These are phyloP conservation scores for Cryptoblepharus egeriae DNA, from an alignment of 2,797 vertebrate genomes.

Conservation along the genomic window DNA sequence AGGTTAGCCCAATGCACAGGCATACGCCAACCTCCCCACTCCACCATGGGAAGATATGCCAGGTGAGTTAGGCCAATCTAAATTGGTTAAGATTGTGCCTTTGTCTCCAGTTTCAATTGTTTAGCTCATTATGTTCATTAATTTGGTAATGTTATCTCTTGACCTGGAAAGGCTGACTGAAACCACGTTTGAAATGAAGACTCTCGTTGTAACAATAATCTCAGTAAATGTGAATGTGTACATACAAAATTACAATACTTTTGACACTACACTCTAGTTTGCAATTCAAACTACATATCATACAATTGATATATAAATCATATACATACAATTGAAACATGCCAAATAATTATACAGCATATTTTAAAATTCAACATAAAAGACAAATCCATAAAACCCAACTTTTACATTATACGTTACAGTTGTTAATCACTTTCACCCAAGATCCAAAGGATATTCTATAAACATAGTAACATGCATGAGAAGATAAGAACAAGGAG, in stretches of 20 bases:
- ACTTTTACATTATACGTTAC: not conserved
- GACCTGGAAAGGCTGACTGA: not conserved
- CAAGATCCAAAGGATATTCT: not conserved
- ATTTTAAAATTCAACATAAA: not conserved
- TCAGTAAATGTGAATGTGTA: not conserved
- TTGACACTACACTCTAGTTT: not conserved
- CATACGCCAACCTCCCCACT: too few species aligned
- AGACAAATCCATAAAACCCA: not conserved
- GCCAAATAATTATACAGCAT: not conserved
- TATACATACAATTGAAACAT: too few species aligned
- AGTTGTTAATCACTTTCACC: not conserved
- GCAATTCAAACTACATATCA: not conserved
- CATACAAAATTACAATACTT: not conserved
- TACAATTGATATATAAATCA: too few species aligned
- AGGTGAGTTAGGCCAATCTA: too few species aligned
- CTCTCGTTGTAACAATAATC: not conserved
- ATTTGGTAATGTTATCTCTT: not conserved
- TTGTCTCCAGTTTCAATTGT: not conserved
- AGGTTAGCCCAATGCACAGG: too few species aligned
- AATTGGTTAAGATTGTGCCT: too few species aligned
- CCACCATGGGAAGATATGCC: too few species aligned
- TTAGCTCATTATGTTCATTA: not conserved
- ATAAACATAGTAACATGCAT: not conserved
- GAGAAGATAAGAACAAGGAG: slow-evolving; percentile 6
- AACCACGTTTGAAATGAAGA: slow-evolving; percentile 1